Evolutionary conservation across 2,888 invertebrate genomes (phyloP).

Genomic region (Hemithea aestivaria): DNA sequence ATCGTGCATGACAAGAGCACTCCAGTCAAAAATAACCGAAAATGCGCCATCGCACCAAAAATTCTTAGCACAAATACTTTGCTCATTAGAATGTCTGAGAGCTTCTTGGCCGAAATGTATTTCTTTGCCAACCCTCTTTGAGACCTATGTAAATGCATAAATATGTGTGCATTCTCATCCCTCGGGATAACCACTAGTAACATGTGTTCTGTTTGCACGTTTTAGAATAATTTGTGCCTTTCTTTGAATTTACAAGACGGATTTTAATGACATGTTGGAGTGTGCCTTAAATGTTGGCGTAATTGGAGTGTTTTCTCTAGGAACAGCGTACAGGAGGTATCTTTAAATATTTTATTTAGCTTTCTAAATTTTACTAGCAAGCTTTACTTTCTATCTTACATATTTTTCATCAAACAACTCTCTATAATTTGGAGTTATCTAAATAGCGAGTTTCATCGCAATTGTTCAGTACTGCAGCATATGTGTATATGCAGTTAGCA

Average conservation of each 20-base stretch:
- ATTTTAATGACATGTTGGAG: constrained; percentile 7
- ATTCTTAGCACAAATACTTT: constrained; percentile 44
- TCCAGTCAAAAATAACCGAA: constrained; percentile 11
- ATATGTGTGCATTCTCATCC: constrained; percentile 38
- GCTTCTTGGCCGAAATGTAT: constrained; percentile 49
- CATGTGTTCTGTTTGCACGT: constrained; percentile 23
- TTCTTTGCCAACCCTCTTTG: constrained; percentile 50
- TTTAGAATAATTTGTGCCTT: constrained; percentile 14
- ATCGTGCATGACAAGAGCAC: constrained; percentile 6
- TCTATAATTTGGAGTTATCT: too few species aligned
- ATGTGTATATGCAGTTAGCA: too few species aligned
- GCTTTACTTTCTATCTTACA: too few species aligned
- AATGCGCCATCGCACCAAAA: constrained; percentile 19
- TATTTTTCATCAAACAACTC: too few species aligned
- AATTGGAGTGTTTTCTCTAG: too few species aligned
- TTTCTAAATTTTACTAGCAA: too few species aligned
- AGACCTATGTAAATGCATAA: constrained; percentile 48
- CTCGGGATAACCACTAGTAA: constrained; percentile 22
- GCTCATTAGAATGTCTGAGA: constrained; percentile 67
- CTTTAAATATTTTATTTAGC: too few species aligned
- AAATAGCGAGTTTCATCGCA: too few species aligned
- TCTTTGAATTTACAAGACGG: constrained; percentile 1
- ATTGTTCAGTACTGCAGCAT: too few species aligned
- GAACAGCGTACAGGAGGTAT: too few species aligned
- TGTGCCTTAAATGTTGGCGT: background rate